A percentile compares a stretch with the other conserved stretches of the same genome.
These are phyloP conservation scores for Cerastoderma edule DNA, from an alignment of 2,888 invertebrate species.

Conservation along the genomic window DNA sequence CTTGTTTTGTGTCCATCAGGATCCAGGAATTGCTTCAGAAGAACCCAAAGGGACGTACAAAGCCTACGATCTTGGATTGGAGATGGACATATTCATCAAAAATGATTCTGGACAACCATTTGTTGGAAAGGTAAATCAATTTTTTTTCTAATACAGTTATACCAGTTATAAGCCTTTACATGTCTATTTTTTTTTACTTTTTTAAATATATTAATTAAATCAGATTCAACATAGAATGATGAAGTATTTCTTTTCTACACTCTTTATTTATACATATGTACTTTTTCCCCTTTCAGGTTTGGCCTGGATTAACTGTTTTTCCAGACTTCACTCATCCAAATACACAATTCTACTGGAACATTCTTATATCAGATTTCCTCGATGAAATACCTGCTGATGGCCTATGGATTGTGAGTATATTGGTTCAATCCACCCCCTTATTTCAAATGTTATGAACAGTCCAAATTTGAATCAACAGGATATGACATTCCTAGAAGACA, in stretches of 20 bases:
- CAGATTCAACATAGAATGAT: neutral
- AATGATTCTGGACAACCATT: constrained; percentile 85
- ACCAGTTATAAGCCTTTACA: neutral
- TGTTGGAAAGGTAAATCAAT: constrained; percentile 71
- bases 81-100: constrained; percentile 91
- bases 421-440: too few species aligned
- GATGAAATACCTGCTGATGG: constrained; percentile 69
- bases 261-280: neutral
- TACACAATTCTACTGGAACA: constrained; percentile 69
- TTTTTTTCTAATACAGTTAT: neutral
- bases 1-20: constrained; percentile 71
- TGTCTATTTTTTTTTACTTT: constrained; percentile 1
- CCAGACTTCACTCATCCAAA: constrained; percentile 71
- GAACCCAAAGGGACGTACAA: constrained; percentile 85
- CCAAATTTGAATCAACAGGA: too few species aligned
- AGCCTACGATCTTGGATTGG: constrained; percentile 91
- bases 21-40: constrained; percentile 88
- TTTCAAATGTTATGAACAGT: too few species aligned
- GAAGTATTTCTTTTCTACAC: neutral
- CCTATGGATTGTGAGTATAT: constrained; percentile 72
- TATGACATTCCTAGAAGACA: too few species aligned
- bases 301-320: constrained; percentile 73
- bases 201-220: neutral
- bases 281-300: constrained; percentile 59
- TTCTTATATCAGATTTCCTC: constrained; percentile 65